Conservation (phyloP, 2,888 invertebrate species). For the Tenthredo amoena region DNA sequence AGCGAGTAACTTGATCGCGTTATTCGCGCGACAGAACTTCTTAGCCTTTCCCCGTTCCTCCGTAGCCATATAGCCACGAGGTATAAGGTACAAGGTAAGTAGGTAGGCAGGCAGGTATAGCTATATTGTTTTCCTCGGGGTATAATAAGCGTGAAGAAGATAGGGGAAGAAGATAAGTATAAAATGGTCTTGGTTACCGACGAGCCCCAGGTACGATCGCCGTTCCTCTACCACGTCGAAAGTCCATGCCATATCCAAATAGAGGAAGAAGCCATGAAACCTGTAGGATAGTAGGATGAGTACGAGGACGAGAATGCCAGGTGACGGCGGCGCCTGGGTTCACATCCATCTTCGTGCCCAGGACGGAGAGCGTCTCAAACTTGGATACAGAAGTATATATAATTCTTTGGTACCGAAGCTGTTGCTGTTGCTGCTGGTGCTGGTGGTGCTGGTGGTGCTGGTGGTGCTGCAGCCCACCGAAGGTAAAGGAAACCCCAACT, state of each 20-base stretch:
- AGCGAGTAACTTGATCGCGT: conserved; percentile 74
- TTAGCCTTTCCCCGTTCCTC: conserved; percentile 19
- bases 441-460: not conserved
- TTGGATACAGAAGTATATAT: conserved; percentile 24
- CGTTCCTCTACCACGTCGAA: not conserved
- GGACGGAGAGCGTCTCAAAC: conserved; percentile 58
- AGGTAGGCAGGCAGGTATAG: not conserved
- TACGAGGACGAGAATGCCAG: conserved; percentile 65
- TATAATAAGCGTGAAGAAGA: conserved; percentile 75
- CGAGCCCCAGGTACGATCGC: conserved; percentile 12
- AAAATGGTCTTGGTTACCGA: conserved; percentile 65
- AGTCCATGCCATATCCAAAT: not conserved
- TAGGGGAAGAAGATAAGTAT: conserved; percentile 73
- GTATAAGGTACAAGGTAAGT: not conserved
- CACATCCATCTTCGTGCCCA: conserved; percentile 74
- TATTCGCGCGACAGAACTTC: conserved; percentile 71
- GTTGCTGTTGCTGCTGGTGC: not conserved
- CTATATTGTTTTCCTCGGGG: conserved; percentile 67
- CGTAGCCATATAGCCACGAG: not conserved
- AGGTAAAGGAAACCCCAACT: conserved; percentile 57
- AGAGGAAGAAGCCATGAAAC: conserved; percentile 30
- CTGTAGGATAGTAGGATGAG: not conserved
- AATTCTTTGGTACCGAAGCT: not conserved
- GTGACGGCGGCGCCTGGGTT: conserved; percentile 76
- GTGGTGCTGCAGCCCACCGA: conserved; percentile 50